Evolutionary conservation across 2,888 invertebrate genomes (phyloP).

Genomic region (Tupiocoris notatus): DNA sequence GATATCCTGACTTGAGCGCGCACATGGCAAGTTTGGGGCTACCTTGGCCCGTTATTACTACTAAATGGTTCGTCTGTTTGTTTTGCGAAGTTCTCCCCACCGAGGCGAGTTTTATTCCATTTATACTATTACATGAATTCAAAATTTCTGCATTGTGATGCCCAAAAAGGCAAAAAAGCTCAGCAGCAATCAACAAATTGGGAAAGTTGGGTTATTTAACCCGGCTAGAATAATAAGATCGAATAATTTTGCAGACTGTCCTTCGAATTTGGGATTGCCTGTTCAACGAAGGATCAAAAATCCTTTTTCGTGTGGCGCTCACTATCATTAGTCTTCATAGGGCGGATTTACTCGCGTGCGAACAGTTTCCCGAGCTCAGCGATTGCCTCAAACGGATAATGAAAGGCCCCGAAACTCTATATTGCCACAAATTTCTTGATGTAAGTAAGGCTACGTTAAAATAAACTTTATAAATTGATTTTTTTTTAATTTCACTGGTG

Average conservation of each 20-base stretch:
- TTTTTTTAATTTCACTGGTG: too few relatives aligned
- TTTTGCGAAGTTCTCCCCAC: conserved; percentile 91
- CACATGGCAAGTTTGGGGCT: conserved; percentile 78
- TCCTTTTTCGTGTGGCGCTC: conserved; percentile 84
- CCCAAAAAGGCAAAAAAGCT: too few relatives aligned
- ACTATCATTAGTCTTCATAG: conserved; percentile 76
- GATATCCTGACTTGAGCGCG: conserved; percentile 75
- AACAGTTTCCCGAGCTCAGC: conserved; percentile 77
- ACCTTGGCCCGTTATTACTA: conserved; percentile 86
- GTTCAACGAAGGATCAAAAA: conserved; percentile 91
- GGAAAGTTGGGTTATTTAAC: too few relatives aligned
- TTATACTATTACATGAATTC: too few relatives aligned
- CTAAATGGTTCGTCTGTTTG: conserved; percentile 94
- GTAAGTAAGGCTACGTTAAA: too few relatives aligned
- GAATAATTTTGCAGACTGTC: conserved; percentile 64
- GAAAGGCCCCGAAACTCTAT: conserved; percentile 71
- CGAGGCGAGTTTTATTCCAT: too few relatives aligned
- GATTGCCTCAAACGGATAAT: conserved; percentile 80
- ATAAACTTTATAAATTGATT: too few relatives aligned
- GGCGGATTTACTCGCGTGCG: conserved; percentile 69
- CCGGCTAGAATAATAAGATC: too few relatives aligned
- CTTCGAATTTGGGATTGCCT: conserved; percentile 93
- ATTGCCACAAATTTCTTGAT: conserved; percentile 88
- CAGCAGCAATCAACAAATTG: too few relatives aligned
- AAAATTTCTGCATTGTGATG: too few relatives aligned